A percentile compares a stretch with the other conserved stretches of the same genome.
These are phyloP conservation scores for Leucozona laternaria DNA, from an alignment of 2,888 invertebrate species.

Conservation along the genomic window DNA sequence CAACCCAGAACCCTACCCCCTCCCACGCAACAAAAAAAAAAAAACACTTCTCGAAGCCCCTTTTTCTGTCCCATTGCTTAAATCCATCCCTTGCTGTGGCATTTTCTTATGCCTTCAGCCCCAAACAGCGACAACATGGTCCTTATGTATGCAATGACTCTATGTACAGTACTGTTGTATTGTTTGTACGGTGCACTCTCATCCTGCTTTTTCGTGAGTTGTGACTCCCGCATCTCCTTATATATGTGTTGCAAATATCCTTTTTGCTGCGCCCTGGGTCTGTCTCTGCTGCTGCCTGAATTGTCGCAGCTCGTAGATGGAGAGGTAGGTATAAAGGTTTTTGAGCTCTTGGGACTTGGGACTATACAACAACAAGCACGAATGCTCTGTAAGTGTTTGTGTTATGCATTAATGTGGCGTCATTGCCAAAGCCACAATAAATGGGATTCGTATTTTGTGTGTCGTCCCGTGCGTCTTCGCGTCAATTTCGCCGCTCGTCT, in stretches of 20 bases:
- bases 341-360: conserved; percentile 18
- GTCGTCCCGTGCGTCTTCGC: conserved; percentile 1
- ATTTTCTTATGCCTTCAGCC: conserved; percentile 55
- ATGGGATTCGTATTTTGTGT: conserved; percentile 41
- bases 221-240: conserved; percentile 22
- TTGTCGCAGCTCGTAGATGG: conserved; percentile 4
- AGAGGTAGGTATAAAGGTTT: background rate
- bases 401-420: conserved; percentile 67
- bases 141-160: conserved; percentile 75
- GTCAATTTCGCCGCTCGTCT: too few relatives aligned
- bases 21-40: background rate
- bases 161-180: conserved; percentile 45
- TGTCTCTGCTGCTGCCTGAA: conserved; percentile 5
- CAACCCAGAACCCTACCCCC: background rate
- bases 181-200: background rate
- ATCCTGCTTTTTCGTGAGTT: conserved; percentile 2
- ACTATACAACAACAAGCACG: background rate
- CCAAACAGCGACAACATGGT: conserved; percentile 39
- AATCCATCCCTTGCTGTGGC: conserved; percentile 69
- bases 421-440: conserved; percentile 66
- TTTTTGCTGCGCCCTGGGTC: conserved; percentile 42
- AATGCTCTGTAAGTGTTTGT: conserved; percentile 39
- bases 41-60: conserved; percentile 12
- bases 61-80: conserved; percentile 31
- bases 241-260: conserved; percentile 61